A percentile compares a stretch with the other conserved stretches of the same genome.
Evolutionary conservation across 2,797 vertebrate genomes (phyloP).

Genomic region (Cynodonichthys magdalenae): DNA sequence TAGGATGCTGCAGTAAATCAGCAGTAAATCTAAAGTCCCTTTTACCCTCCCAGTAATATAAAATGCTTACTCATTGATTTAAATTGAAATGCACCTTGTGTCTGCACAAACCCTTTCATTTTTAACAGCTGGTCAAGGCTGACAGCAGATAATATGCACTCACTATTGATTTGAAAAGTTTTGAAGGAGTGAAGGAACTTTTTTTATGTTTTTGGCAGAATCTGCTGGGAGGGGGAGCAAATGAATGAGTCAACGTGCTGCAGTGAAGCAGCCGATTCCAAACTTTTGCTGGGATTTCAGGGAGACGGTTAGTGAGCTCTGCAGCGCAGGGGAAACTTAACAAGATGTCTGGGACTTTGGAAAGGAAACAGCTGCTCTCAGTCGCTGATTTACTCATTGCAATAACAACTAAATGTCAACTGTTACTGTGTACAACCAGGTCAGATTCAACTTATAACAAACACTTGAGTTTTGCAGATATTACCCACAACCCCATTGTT

Average conservation of each 20-base stretch:
- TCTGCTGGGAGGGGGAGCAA: slow-evolving; percentile 5
- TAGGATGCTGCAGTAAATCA: not conserved
- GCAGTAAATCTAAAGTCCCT: not conserved
- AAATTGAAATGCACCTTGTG: not conserved
- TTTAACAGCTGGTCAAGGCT: slow-evolving; percentile 54
- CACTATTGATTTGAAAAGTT: slow-evolving; percentile 59
- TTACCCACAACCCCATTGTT: slow-evolving; percentile 51
- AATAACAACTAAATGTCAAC: not conserved
- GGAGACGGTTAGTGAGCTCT: slow-evolving; percentile 37
- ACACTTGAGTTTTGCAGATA: slow-evolving; percentile 23
- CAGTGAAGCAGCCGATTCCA: slow-evolving; percentile 45
- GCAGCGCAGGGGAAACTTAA: slow-evolving; percentile 51
- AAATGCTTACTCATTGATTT: slow-evolving; percentile 2
- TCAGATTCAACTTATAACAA: slow-evolving; percentile 5
- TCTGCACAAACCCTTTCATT: slow-evolving; percentile 16
- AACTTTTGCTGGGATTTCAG: slow-evolving; percentile 50
- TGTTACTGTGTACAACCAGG: not conserved
- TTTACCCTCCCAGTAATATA: not conserved
- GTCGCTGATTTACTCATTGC: not conserved
- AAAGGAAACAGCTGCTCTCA: slow-evolving; percentile 14
- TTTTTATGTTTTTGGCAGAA: slow-evolving; percentile 38
- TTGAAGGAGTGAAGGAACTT: not conserved
- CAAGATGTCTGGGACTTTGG: slow-evolving; percentile 19
- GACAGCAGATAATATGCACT: slow-evolving; percentile 54
- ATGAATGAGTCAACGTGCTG: slow-evolving; percentile 35